Evolutionary conservation across 2,797 vertebrate genomes (phyloP), one percentile per base, ranked within the genome.

Genomic region (Arnoldichthys spilopterus): DNA sequence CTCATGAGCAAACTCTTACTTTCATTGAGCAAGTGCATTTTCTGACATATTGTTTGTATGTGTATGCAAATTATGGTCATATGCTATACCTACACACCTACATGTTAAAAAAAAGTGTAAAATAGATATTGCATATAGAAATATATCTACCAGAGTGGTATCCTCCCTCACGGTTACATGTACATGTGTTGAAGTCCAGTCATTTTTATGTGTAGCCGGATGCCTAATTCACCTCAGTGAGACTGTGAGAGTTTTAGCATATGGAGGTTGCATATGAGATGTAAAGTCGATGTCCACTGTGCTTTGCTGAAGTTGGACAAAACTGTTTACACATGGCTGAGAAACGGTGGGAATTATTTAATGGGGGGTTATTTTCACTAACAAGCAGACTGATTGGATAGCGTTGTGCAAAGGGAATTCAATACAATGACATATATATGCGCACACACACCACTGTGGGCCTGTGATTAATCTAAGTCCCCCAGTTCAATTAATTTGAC

Each of bases 401-500:
- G 40, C 22, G 77, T 70, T 54, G 24, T 43, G 24, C 58, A 78
- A 69, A 18, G 4, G 75, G 61, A 68, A 73, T 47, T 40, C 66
- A 79, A 77, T 79, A 82, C 66, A 58, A 72, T 37, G 61, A 59
- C 54, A 72, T 78, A 79, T 79, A 76, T 84, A 79, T 79, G 66
- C 49, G 7, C 26, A 6, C 26, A 58, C 78, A 80, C 70, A 86
- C 71, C 47, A 26, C 70, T 71, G 68, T 82, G 76, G 72, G 79
- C 58, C 30, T 75, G 72, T 81, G 79, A 82, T 81, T 83, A 62
- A 83, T 79, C 66, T 37, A 78, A 76, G 68, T 82, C 80, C 71
- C 76, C 63, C 77, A 72, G 72, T 81, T 88, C 71, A 72, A 82
- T 90, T 89, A 79, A 88, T 89, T 86, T 86, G 78, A 84, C 79